Evolutionary conservation across 2,113 vertebrate species (phyloP).

Genomic region (Perognathus longimembris): DNA sequence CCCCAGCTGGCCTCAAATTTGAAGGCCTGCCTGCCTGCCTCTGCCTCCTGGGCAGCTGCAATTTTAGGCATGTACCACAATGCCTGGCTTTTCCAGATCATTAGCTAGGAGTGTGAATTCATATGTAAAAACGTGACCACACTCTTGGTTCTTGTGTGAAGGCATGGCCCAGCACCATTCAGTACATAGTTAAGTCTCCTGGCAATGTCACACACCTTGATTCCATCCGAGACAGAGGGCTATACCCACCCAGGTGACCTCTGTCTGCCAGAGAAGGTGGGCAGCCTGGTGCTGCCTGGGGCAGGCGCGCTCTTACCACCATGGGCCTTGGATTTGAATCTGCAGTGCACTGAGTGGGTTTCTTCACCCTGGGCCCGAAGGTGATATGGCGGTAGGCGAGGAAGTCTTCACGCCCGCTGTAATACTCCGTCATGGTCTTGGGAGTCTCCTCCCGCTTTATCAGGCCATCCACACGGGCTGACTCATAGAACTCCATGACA

Average conservation of each 20-base stretch:
- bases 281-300: background rate
- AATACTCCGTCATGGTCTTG: slow-evolving; percentile 88
- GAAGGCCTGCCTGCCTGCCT: too few relatives aligned
- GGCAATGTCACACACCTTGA: background rate
- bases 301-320: slow-evolving; percentile 75
- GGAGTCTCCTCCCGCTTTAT: slow-evolving; percentile 83
- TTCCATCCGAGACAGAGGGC: background rate
- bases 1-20: too few relatives aligned
- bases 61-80: too few relatives aligned
- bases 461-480: slow-evolving; percentile 85
- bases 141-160: too few relatives aligned
- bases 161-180: too few relatives aligned
- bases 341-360: background rate
- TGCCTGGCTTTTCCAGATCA: background rate
- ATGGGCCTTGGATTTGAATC: slow-evolving; percentile 78
- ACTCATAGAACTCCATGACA: slow-evolving; percentile 90
- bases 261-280: background rate
- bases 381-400: slow-evolving; percentile 85
- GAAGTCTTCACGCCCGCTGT: slow-evolving; percentile 88
- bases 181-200: background rate
- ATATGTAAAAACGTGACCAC: background rate
- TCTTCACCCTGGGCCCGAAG: slow-evolving; percentile 80
- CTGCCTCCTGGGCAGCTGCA: too few relatives aligned
- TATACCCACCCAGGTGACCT: background rate
- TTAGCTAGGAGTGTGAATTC: background rate